Percentiles rank a stretch among this genome's conserved stretches.
Conservation (phyloP, 2,888 invertebrate species). For the Drosophila falleni region DNA sequence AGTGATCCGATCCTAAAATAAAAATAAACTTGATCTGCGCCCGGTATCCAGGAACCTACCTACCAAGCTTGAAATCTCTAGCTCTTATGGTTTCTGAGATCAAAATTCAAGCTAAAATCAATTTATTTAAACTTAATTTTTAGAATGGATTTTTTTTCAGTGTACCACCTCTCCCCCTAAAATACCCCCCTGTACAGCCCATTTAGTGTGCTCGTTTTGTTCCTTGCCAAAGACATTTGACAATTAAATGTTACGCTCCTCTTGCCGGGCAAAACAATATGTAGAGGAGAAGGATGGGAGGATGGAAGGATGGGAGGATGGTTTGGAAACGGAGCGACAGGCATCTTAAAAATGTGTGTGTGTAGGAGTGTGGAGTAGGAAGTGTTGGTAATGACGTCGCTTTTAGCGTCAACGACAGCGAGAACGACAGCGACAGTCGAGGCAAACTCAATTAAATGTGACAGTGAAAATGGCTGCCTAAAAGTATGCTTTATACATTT, state of each 20-base stretch:
- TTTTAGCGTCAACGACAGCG: conserved; percentile 68
- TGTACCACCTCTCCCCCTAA: too few species aligned
- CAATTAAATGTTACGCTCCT: conserved; percentile 75
- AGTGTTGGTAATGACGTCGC: conserved; percentile 69
- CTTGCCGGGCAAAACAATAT: conserved; percentile 61
- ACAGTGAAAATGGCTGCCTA: conserved; percentile 76
- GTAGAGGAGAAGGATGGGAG: conserved; percentile 5
- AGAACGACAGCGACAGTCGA: conserved; percentile 49
- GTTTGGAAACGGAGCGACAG: not conserved
- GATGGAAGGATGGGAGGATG: too few species aligned
- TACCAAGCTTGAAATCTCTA: too few species aligned
- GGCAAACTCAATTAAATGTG: conserved; percentile 81
- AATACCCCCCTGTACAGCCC: too few species aligned
- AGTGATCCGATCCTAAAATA: too few species aligned
- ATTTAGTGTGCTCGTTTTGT: not conserved
- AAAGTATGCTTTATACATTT: conserved; percentile 73
- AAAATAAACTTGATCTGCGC: too few species aligned
- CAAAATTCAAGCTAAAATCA: too few species aligned
- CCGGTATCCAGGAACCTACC: too few species aligned
- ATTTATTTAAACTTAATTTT: too few species aligned
- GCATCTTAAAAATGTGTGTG: conserved; percentile 70
- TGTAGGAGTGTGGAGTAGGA: not conserved
- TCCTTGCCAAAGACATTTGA: conserved; percentile 59
- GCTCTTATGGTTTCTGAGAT: too few species aligned
- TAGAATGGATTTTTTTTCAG: too few species aligned